Percentiles rank a stretch among this genome's conserved stretches.
phyloP scores from a whole-genome alignment of 2,113 vertebrate species.

The Natator depressus region DNA sequence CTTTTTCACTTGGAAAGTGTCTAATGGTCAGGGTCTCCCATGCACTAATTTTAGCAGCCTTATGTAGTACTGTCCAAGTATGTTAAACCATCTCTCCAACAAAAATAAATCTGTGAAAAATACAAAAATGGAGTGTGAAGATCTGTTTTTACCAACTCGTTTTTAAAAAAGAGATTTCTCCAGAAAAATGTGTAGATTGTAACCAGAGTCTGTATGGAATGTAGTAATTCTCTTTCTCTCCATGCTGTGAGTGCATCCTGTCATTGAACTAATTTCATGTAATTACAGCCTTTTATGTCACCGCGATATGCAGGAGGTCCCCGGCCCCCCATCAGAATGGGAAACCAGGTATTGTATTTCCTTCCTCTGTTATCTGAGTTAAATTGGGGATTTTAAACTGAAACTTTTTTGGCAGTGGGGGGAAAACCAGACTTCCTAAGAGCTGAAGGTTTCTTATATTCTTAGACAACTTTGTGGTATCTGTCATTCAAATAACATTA shows the following conservation, averaged over 20 bases:
- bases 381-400: not conserved
- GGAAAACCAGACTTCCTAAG: not conserved
- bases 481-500: not conserved
- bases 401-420: not conserved
- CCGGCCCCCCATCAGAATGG: constrained; percentile 97
- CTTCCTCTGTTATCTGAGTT: not conserved
- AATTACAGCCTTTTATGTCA: constrained; percentile 96
- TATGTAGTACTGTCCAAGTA: constrained; percentile 8
- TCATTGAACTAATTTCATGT: constrained; percentile 78
- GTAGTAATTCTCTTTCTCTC: constrained; percentile 43
- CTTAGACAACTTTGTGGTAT: not conserved
- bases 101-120: constrained; percentile 43
- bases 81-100: constrained; percentile 31
- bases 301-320: constrained; percentile 97
- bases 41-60: constrained; percentile 70
- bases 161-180: constrained; percentile 57
- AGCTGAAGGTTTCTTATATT: not conserved
- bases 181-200: constrained; percentile 39
- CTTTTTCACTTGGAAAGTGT: constrained; percentile 8
- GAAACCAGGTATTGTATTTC: constrained; percentile 89
- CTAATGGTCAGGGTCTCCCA: constrained; percentile 52
- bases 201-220: constrained; percentile 59
- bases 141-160: constrained; percentile 27
- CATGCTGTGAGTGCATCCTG: not conserved
- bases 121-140: constrained; percentile 16